Conservation (phyloP, 2,797 vertebrate genomes). For the Molothrus ater region DNA sequence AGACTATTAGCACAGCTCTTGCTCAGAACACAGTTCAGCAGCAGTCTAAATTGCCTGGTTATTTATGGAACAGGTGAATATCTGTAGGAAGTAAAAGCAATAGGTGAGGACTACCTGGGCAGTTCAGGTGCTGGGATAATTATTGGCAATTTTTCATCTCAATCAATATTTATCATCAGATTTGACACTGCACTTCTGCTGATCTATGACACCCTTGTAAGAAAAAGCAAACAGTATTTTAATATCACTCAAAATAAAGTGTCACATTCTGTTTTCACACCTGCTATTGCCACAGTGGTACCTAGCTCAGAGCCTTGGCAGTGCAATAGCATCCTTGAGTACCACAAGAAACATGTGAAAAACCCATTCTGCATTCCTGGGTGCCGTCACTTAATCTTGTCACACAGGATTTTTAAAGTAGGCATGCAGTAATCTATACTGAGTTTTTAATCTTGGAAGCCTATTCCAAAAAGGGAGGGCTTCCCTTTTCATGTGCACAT, state of each 20-base stretch:
- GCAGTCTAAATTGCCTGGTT: constrained; percentile 27
- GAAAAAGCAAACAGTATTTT: background rate
- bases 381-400: constrained; percentile 15
- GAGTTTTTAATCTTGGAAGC: constrained; percentile 46
- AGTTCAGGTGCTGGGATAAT: background rate
- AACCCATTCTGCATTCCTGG: background rate
- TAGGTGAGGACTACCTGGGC: background rate
- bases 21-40: background rate
- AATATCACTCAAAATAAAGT: background rate
- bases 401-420: constrained; percentile 42
- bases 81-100: background rate
- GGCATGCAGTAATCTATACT: constrained; percentile 37
- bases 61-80: constrained; percentile 49
- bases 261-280: background rate
- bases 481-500: constrained; percentile 42
- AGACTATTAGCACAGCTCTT: constrained; percentile 23
- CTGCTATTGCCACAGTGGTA: background rate
- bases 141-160: background rate
- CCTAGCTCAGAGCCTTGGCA: background rate
- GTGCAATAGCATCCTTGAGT: background rate
- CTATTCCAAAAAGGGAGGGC: constrained; percentile 32
- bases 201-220: background rate
- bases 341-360: background rate
- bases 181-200: background rate
- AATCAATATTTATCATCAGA: background rate